Conservation (phyloP, 2,113 vertebrate genomes). For the Typhlomys cinereus region DNA sequence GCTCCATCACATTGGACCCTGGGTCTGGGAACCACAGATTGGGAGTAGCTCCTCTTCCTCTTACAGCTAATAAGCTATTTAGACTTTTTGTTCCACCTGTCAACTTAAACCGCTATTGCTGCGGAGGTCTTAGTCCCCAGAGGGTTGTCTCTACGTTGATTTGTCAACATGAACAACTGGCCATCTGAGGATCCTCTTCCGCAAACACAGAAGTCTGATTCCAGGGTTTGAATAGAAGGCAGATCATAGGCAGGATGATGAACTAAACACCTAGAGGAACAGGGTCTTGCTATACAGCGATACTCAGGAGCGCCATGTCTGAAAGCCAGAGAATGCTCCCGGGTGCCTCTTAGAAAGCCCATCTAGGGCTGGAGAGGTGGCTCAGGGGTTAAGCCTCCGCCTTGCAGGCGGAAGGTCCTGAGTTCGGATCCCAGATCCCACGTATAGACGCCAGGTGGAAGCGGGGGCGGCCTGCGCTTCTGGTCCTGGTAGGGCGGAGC, state of each 20-base stretch:
- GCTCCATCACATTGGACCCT: background rate
- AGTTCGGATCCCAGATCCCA: too few species aligned
- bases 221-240: too few species aligned
- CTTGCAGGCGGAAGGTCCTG: too few species aligned
- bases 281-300: background rate
- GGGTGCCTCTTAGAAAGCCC: background rate
- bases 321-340: background rate
- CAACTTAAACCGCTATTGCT: background rate
- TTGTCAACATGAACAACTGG: background rate
- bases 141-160: background rate
- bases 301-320: background rate
- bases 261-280: background rate
- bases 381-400: too few species aligned
- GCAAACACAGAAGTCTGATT: background rate
- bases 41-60: background rate
- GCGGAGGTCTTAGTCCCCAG: background rate
- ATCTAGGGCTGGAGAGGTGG: too few species aligned
- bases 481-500: too few species aligned
- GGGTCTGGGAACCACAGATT: background rate
- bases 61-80: background rate
- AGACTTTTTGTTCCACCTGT: background rate
- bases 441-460: too few species aligned
- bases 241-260: too few species aligned
- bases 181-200: background rate
- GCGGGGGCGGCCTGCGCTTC: too few species aligned